Base-by-base conservation (phyloP, 2,113 vertebrate genomes). In the Alces alces region DNA sequence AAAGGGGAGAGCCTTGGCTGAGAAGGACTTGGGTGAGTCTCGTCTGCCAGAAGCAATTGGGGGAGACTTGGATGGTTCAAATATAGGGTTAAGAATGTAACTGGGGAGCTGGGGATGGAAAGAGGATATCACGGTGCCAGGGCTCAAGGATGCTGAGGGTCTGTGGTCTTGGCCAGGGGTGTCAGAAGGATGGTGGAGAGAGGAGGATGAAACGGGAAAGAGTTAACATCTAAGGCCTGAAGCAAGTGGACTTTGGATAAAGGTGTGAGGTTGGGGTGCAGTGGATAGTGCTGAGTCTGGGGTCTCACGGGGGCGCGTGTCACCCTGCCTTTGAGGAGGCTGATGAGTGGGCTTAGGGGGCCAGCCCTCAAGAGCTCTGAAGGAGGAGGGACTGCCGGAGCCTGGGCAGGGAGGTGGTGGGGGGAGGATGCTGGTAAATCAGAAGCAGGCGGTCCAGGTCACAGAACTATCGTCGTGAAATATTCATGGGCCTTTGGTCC, bases 391-490 rank as follows among this genome's bases (percentile, higher is more conserved):
- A 73, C 93, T 61, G 52, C 85, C 21, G 39, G 43, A 39, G 82
- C 93, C 79, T 93, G 95, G 39, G 79, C 82, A 64, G 78, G 91
- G 57, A 82, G 78, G 84, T 36, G 52, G 80, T 36, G 87, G 47
- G 79, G 54, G 86, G 39, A 86, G 33, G 76, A 60, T 97, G 95
- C 97, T 98, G 97, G 97, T 88, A 98, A 97, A 95, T 98, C 91
- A 84, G 86, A 96, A 95, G 95, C 96, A 97, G 95, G 93, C 97
- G 98, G 98, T 98, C 98, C 99, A 98, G 98, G 98, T 98, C 98
- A 98, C 96, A n/a, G 96, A 98, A 98, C 98, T 98, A 98, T 73
- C 95, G 58, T 98, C 85, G 95, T 99, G 98, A 98, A 98, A 99
- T 98, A 99, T 98, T 99, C 98, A 99, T 98, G 98, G 95, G 79